Conservation (phyloP, 2,888 invertebrate species). For the Acrocera orbiculus region DNA sequence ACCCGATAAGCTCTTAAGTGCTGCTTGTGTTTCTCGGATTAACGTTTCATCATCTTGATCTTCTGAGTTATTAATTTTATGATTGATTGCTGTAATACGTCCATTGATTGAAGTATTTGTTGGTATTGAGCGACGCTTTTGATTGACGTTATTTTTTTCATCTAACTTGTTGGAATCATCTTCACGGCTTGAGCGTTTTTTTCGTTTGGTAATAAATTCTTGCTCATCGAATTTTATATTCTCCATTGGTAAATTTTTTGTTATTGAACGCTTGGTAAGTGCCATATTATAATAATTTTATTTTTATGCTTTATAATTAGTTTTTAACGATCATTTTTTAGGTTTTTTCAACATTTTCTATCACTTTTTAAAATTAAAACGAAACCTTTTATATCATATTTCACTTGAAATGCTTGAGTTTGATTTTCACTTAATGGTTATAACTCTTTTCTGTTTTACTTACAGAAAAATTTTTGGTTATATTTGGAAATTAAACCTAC, state of each 20-base stretch:
- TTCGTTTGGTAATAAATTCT: conserved; percentile 26
- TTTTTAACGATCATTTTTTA: too few relatives aligned
- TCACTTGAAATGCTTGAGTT: too few relatives aligned
- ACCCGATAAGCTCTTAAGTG: conserved; percentile 69
- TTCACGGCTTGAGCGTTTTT: conserved; percentile 28
- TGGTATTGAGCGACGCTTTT: conserved; percentile 23
- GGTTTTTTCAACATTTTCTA: too few relatives aligned
- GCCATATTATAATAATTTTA: conserved; percentile 21
- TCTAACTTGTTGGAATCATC: conserved; percentile 21
- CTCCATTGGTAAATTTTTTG: conserved; percentile 22
- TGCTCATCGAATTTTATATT: conserved; percentile 23
- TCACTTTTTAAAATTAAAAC: too few relatives aligned
- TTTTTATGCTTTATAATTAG: background rate
- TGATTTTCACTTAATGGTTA: too few relatives aligned
- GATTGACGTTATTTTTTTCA: conserved; percentile 20
- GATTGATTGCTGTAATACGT: conserved; percentile 9
- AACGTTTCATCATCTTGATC: conserved; percentile 63
- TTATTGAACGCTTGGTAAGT: conserved; percentile 28
- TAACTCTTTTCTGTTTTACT: too few relatives aligned
- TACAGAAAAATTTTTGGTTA: too few relatives aligned
- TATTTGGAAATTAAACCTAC: too few relatives aligned
- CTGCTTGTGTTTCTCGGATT: conserved; percentile 75
- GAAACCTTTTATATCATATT: too few relatives aligned
- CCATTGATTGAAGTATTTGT: conserved; percentile 12
- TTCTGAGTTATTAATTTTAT: conserved; percentile 17